Conservation (phyloP, 1,140 invertebrate genomes). For the Meloidogyne exigua region DNA sequence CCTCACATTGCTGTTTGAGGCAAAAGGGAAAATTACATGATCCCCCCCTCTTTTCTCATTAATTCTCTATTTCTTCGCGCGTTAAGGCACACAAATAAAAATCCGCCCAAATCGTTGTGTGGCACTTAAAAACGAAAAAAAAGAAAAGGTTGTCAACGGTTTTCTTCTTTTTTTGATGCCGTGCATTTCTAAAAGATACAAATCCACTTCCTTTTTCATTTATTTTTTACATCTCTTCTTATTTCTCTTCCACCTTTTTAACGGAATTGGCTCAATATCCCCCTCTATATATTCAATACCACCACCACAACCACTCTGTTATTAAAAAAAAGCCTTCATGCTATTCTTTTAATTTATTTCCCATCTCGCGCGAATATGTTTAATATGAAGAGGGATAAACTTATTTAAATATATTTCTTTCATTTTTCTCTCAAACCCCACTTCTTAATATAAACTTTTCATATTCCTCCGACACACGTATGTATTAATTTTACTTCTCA, state of each 20-base stretch:
- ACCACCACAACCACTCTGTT: background rate
- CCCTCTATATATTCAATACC: background rate
- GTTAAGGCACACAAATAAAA: background rate
- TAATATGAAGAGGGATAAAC: background rate
- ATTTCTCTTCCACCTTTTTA: background rate
- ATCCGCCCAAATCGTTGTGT: background rate
- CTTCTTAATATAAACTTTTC: background rate
- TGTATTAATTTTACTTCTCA: background rate
- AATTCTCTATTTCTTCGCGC: background rate
- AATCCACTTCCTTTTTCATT: constrained; percentile 4
- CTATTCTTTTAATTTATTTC: background rate
- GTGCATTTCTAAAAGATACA: background rate
- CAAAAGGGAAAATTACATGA: background rate
- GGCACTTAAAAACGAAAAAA: background rate
- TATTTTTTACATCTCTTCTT: background rate
- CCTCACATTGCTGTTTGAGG: background rate
- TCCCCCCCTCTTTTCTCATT: background rate
- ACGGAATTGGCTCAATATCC: background rate
- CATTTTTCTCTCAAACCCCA: background rate
- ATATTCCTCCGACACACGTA: background rate
- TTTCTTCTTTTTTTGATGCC: background rate
- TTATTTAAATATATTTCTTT: background rate
- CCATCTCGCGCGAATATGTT: background rate
- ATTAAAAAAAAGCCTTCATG: background rate
- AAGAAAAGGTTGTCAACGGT: background rate